Base-by-base conservation (phyloP, 2,888 invertebrate species). In the Rhogogaster chlorosoma region DNA sequence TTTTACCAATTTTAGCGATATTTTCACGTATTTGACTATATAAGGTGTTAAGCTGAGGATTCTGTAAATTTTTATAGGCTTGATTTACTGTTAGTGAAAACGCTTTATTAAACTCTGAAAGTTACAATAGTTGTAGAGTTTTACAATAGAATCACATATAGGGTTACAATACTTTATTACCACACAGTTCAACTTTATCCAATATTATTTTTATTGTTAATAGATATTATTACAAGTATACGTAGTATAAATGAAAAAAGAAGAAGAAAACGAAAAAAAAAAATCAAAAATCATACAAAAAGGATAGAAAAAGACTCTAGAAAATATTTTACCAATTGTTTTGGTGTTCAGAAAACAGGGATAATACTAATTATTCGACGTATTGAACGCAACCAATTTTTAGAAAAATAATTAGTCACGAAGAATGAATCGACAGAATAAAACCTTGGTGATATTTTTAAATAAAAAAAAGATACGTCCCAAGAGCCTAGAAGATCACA, bases 71-170 rank as follows among this genome's bases (percentile, higher is more conserved):
- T 1, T 71, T 3, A 36, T 10, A 83, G 26, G 18, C 7, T 1
- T 53, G 10, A 78, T 22, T 29, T 85, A 86, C 61, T 90, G 90
- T 92, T 91, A 90, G 91, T 91, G 91, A 91, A 92, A 92, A 92
- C 91, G 91, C 91, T 91, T 92, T 91, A 91, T 92, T 92, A 91
- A 92, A 92, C 91, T 91, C 90, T 92, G 92, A 91, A 92, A 92
- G 91, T 91, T 92, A 92, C 91, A 92, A 92, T 92, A 92, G 91
- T 90, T 87, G 90, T 91, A 91, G 91, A 91, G 89, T 90, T 90
- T 87, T 87, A 87, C 86, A 86, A 86, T 87, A 88, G 87, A 88
- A 88, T 88, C 87, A 88, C 88, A 91, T 90, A 91, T 86, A 91
- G 87, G 89, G 86, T 90, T 89, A 89, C 87, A 89, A 88, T 88